Base-by-base conservation (phyloP, 2,113 vertebrate species). In the Nettapus auritus region DNA sequence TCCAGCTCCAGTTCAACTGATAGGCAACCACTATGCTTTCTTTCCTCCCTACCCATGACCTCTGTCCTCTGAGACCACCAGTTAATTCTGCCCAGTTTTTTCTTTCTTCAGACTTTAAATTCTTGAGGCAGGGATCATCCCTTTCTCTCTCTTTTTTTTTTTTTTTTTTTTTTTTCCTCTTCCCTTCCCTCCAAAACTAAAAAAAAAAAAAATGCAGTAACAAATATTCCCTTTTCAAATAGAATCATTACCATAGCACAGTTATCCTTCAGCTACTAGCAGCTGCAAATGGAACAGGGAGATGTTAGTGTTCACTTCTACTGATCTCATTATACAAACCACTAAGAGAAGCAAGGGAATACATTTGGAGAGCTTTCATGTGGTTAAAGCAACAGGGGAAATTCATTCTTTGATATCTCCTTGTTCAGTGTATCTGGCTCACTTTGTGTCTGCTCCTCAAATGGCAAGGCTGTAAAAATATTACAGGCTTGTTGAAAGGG, bases 241-340 rank as follows among this genome's bases (percentile, higher is more conserved):
- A 87, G 71, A 96, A 94, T 84, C 92, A 94, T 96, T 95, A 94
- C 91, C 96, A 86, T 81, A 90, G 75, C 78, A 74, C 84, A 86
- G 95, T 92, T 80, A 86, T 62, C 82, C 74, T 97, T 92, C 93
- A 96, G 87, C 95, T 94, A 85, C 93, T 94, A 89, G 86, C 71
- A 98, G 69, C 88, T 92, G 94, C 90, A 94, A 95, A 96, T 85
- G 92, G 91, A 97, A 96, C 80, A 89, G 81, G 75, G 91, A 95
- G 86, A 96, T 95, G 75, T 90, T 95, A 97, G 89, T 92, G 82
- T 91, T 97, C 97, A 87, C 91, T 95, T 97, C 93, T 93, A 97
- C 94, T 97, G 89, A 97, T 97, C 96, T 98, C 94, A 95, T 97
- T 98, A 97, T 96, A 95, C 82, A 94, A 95, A 97, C 93, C 94